A percentile compares a stretch with the other conserved stretches of the same genome.
Evolutionary conservation across 2,888 invertebrate species (phyloP).

Genomic region (Theodoxus fluviatilis): DNA sequence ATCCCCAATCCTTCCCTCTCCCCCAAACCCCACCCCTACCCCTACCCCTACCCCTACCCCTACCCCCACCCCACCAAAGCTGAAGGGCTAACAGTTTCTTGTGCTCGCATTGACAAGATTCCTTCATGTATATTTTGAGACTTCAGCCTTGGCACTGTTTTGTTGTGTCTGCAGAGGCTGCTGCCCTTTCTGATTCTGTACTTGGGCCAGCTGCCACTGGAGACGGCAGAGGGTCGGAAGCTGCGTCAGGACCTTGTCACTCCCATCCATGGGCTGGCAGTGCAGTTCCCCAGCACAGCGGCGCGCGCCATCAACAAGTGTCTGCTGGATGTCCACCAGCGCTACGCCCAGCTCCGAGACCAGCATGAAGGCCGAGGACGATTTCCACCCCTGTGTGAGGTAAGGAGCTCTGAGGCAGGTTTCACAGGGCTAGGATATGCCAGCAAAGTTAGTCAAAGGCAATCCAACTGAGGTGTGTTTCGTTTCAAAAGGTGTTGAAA

Average conservation of each 20-base stretch:
- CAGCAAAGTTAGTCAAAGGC: no score
- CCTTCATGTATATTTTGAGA: no score
- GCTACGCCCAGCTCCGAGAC: conserved; percentile 41
- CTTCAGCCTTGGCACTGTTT: neutral
- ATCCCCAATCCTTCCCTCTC: no score
- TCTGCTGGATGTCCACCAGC: conserved; percentile 69
- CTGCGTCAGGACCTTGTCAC: conserved; percentile 65
- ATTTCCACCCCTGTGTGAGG: conserved; percentile 60
- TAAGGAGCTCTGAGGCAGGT: conserved; percentile 71
- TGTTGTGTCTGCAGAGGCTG: conserved; percentile 67
- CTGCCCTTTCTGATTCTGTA: conserved; percentile 82
- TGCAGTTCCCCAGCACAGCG: conserved; percentile 75
- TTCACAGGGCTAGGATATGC: conserved; percentile 68
- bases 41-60: no score
- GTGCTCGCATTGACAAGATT: no score
- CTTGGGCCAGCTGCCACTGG: conserved; percentile 73
- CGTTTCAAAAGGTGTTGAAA: no score
- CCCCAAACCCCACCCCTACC: no score
- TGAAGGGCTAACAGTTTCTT: no score
- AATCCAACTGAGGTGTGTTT: no score
- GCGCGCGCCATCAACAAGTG: conserved; percentile 75
- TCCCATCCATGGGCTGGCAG: conserved; percentile 74
- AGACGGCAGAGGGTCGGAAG: conserved; percentile 45
- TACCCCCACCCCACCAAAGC: no score
- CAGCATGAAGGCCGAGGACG: conserved; percentile 67